Percentiles rank a stretch among this genome's conserved stretches.
phyloP scores from a whole-genome alignment of 2,888 invertebrate genomes.

The Metellina segmentata region DNA sequence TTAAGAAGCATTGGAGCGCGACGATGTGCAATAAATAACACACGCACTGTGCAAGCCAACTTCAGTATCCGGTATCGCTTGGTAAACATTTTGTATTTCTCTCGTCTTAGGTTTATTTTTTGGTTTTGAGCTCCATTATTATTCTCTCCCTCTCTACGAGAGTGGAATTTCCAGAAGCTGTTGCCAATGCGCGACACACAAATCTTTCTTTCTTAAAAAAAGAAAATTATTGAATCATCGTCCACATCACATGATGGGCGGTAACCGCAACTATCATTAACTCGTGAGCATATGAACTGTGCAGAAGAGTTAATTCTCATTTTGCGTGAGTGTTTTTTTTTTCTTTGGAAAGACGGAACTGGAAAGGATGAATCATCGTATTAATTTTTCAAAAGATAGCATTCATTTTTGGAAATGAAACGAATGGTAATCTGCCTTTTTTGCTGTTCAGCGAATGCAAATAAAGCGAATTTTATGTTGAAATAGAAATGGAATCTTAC shows the following conservation, averaged over 20 bases:
- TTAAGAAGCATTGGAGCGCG: conserved; percentile 53
- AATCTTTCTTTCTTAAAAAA: conserved; percentile 14
- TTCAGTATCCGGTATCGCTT: conserved; percentile 33
- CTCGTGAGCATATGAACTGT: conserved; percentile 24
- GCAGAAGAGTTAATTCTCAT: conserved; percentile 43
- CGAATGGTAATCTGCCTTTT: neutral
- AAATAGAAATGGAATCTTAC: no score
- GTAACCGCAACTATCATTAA: conserved; percentile 62
- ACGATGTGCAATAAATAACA: conserved; percentile 51
- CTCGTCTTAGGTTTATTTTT: conserved; percentile 16
- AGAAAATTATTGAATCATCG: conserved; percentile 50
- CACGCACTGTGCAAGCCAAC: conserved; percentile 9
- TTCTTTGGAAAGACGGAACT: conserved; percentile 6
- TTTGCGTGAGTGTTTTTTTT: conserved; percentile 41
- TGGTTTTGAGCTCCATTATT: neutral
- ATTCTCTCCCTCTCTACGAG: neutral
- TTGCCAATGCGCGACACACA: conserved; percentile 11
- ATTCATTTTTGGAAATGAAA: neutral
- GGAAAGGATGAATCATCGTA: conserved; percentile 40
- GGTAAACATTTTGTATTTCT: conserved; percentile 39
- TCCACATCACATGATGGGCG: conserved; percentile 19
- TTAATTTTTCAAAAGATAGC: conserved; percentile 29
- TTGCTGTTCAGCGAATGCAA: neutral
- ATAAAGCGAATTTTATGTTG: no score
- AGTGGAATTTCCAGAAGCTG: conserved; percentile 49